A percentile compares a stretch with the other conserved stretches of the same genome.
phyloP scores from a whole-genome alignment of 37 sponge, comb jelly and placozoan genomes.

The Agelas oroides region DNA sequence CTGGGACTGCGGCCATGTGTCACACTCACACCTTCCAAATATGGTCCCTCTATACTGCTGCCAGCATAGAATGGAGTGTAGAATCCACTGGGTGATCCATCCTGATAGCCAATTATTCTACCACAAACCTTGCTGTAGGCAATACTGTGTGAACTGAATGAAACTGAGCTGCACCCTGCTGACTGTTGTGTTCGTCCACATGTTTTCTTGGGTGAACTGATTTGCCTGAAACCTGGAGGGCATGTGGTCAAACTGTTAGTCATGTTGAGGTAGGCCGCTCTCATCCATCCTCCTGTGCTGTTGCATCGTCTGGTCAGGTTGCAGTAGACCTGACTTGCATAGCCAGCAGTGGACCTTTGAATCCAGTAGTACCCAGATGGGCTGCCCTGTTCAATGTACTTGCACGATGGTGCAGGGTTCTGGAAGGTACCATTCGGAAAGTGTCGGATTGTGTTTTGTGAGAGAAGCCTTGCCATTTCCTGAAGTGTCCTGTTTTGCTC shows the following conservation, averaged over 20 bases:
- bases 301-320: too few species aligned
- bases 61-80: not conserved
- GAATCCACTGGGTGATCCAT: slow-evolving; percentile 2
- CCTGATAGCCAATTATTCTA: not conserved
- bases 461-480: too few species aligned
- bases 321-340: too few species aligned
- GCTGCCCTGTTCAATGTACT: too few species aligned
- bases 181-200: not conserved
- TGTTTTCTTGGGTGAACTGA: not conserved
- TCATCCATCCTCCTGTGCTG: too few species aligned
- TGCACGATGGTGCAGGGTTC: too few species aligned
- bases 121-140: not conserved
- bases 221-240: not conserved
- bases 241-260: not conserved
- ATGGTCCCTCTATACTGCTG: slow-evolving; percentile 23
- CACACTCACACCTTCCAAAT: slow-evolving; percentile 36
- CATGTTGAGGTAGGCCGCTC: slow-evolving; percentile 46
- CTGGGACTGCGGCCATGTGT: slow-evolving; percentile 13
- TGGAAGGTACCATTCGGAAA: too few species aligned
- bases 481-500: too few species aligned
- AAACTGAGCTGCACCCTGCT: not conserved
- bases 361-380: too few species aligned
- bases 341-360: too few species aligned
- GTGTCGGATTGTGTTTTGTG: too few species aligned
- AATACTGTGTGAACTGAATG: not conserved